Conservation (phyloP, 2,888 invertebrate species). For the Sminthurides aquaticus region DNA sequence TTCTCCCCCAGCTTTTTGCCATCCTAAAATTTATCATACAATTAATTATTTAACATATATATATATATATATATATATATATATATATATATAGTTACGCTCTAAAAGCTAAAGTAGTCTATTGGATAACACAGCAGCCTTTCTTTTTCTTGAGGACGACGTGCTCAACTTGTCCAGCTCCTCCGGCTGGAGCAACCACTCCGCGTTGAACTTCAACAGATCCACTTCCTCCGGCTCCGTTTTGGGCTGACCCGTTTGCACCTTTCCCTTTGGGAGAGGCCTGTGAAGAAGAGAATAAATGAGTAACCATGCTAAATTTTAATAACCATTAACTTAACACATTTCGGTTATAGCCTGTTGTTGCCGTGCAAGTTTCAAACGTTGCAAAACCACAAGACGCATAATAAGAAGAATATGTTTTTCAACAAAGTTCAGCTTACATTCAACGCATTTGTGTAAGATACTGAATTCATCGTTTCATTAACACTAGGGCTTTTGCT, state of each 20-base stretch:
- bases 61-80: constrained; percentile 25
- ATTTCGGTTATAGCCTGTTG: too few species aligned
- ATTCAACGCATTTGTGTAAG: constrained; percentile 37
- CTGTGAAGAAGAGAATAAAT: constrained; percentile 14
- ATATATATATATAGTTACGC: constrained; percentile 11
- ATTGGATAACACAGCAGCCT: constrained; percentile 90
- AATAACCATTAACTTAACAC: not conserved
- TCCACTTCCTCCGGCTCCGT: constrained; percentile 46
- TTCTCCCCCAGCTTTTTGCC: too few species aligned
- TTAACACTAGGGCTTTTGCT: constrained; percentile 42
- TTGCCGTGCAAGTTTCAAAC: too few species aligned
- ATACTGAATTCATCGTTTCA: constrained; percentile 34
- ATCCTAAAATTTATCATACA: too few species aligned
- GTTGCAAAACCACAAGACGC: too few species aligned
- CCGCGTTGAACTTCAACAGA: constrained; percentile 64
- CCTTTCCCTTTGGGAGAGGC: constrained; percentile 32
- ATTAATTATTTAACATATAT: constrained; percentile 23
- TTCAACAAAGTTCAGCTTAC: too few species aligned
- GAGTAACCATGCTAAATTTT: not conserved
- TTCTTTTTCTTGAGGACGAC: constrained; percentile 90
- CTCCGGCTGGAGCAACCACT: constrained; percentile 64
- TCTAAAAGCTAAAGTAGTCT: constrained; percentile 47
- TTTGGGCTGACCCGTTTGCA: constrained; percentile 36
- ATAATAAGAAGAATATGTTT: too few species aligned
- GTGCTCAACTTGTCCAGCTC: constrained; percentile 73